A percentile compares a stretch with the other conserved stretches of the same genome.
Evolutionary conservation across 2,888 invertebrate species (phyloP).

Genomic region (Microctonus hyperodae): DNA sequence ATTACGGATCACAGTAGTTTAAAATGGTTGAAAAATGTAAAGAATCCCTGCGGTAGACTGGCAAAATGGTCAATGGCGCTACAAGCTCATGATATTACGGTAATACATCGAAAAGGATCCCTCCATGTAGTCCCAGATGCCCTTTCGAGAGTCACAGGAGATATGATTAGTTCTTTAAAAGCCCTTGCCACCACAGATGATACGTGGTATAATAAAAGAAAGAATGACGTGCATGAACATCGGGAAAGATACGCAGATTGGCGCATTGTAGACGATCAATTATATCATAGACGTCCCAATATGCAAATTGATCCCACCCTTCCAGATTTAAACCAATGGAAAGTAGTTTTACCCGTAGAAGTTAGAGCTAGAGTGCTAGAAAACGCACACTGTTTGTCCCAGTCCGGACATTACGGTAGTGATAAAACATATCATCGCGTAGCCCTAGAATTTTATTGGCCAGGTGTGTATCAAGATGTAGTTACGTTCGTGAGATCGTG

Average conservation of each 20-base stretch:
- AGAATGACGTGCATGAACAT: background rate
- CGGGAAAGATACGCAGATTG: constrained; percentile 26
- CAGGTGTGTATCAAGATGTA: background rate
- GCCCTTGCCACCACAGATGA: too few species aligned
- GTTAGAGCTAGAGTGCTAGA: background rate
- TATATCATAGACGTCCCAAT: constrained; percentile 23
- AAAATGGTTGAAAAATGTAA: too few species aligned
- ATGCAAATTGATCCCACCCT: constrained; percentile 17
- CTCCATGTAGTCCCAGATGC: constrained; percentile 31
- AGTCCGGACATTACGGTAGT: constrained; percentile 4
- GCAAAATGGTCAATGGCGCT: constrained; percentile 22
- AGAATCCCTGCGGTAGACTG: background rate
- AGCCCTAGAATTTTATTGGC: constrained; percentile 3
- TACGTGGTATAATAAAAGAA: too few species aligned
- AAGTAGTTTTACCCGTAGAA: constrained; percentile 13
- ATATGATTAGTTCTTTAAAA: too few species aligned
- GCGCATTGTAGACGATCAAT: constrained; percentile 13
- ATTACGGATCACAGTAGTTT: background rate
- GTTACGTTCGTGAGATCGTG: background rate
- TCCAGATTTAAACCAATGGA: constrained; percentile 1
- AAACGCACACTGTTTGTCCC: background rate
- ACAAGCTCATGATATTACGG: constrained; percentile 25
- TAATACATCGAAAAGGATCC: constrained; percentile 19
- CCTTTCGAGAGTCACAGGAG: constrained; percentile 4
- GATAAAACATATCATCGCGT: constrained; percentile 3